Evolutionary conservation across 2,888 invertebrate genomes (phyloP).

Genomic region (Meandrusa payeni): DNA sequence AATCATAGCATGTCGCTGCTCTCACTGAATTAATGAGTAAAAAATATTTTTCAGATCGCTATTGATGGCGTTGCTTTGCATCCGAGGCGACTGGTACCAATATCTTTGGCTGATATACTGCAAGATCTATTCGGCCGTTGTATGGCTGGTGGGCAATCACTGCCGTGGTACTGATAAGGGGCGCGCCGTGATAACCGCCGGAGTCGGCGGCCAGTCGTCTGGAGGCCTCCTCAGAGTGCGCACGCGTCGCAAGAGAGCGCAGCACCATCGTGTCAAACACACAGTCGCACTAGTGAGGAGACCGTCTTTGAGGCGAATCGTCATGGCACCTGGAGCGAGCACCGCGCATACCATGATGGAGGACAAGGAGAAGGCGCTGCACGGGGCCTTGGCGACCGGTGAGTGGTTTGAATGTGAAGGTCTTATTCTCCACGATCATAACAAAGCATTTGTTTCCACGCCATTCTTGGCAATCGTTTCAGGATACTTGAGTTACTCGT

Average conservation of each 20-base stretch:
- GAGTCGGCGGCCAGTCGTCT: constrained; percentile 64
- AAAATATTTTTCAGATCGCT: constrained; percentile 71
- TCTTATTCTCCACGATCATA: neutral
- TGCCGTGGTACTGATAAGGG: constrained; percentile 74
- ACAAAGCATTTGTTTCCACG: constrained; percentile 3
- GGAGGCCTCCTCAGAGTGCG: constrained; percentile 70
- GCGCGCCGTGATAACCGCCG: constrained; percentile 69
- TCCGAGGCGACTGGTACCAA: constrained; percentile 64
- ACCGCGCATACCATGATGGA: constrained; percentile 78
- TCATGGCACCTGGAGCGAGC: constrained; percentile 81
- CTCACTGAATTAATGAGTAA: too few relatives aligned
- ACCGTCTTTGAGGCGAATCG: constrained; percentile 69
- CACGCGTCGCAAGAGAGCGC: constrained; percentile 66
- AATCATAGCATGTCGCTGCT: too few relatives aligned
- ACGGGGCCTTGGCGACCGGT: constrained; percentile 51
- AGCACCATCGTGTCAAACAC: constrained; percentile 61
- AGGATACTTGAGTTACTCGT: constrained; percentile 46
- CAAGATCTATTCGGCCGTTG: constrained; percentile 67
- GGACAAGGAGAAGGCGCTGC: constrained; percentile 73
- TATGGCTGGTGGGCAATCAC: constrained; percentile 73
- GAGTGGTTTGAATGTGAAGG: constrained; percentile 24
- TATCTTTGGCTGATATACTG: constrained; percentile 69
- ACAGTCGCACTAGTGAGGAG: constrained; percentile 67
- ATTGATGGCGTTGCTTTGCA: constrained; percentile 71
- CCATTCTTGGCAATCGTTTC: constrained; percentile 33